phyloP scores from a whole-genome alignment of 2,888 invertebrate species.

The Merodon equestris region DNA sequence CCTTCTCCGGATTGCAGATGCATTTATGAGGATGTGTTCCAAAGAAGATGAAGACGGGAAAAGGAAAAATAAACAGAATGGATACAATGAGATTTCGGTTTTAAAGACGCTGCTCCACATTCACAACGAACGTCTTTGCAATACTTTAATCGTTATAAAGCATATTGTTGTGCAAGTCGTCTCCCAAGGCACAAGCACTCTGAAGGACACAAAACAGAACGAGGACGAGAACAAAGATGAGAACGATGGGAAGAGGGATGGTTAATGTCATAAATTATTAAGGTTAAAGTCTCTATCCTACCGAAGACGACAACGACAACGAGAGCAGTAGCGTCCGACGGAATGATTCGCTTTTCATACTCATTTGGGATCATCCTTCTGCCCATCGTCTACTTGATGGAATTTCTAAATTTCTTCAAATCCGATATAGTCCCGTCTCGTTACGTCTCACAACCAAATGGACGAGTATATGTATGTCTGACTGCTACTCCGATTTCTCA shows the following conservation, averaged over 20 bases:
- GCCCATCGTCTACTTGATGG: no score
- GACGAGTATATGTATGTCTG: neutral
- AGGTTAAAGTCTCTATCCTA: conserved; percentile 51
- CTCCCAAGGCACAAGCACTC: conserved; percentile 37
- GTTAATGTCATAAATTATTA: conserved; percentile 63
- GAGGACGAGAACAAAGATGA: no score
- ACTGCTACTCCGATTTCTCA: no score
- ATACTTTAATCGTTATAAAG: conserved; percentile 35
- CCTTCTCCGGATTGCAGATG: conserved; percentile 1
- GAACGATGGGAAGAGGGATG: conserved; percentile 27
- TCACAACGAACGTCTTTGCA: neutral
- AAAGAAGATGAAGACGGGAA: conserved; percentile 4
- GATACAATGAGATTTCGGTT: conserved; percentile 36
- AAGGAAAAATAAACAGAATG: conserved; percentile 11
- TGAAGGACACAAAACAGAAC: neutral
- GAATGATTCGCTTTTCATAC: conserved; percentile 11
- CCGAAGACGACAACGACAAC: conserved; percentile 19
- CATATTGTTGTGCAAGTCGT: conserved; percentile 37
- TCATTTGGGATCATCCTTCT: conserved; percentile 15
- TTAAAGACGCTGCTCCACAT: conserved; percentile 21
- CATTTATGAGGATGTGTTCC: conserved; percentile 19
- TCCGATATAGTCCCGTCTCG: no score
- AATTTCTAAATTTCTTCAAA: conserved; percentile 18
- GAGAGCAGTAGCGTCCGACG: conserved; percentile 17
- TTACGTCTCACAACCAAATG: no score